phyloP scores from a whole-genome alignment of 1,140 invertebrate species.

The Eumeta japonica region DNA sequence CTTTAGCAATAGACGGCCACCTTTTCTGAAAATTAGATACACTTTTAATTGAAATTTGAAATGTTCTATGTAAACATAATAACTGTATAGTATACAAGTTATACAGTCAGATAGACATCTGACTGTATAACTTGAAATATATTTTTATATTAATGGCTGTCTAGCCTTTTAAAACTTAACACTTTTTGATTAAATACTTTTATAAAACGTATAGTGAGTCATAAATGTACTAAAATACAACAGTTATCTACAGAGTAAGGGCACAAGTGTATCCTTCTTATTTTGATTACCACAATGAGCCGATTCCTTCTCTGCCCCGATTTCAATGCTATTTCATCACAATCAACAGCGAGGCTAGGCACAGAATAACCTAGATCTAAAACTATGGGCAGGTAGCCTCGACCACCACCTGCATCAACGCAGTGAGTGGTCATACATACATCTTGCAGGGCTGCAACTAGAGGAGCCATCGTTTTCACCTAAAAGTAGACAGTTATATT shows the following conservation, averaged over 20 bases:
- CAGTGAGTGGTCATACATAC: slow-evolving; percentile 46
- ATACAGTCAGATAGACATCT: background rate
- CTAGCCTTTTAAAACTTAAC: background rate
- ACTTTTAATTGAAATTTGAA: slow-evolving; percentile 1
- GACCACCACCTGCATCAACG: slow-evolving; percentile 84
- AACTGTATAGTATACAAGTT: background rate
- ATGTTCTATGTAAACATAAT: slow-evolving; percentile 1
- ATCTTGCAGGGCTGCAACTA: slow-evolving; percentile 51
- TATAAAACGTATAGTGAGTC: background rate
- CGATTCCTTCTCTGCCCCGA: slow-evolving; percentile 25
- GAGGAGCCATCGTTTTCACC: slow-evolving; percentile 55
- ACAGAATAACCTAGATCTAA: slow-evolving; percentile 69
- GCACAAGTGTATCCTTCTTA: no score
- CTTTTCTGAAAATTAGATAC: slow-evolving; percentile 32
- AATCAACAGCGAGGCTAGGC: slow-evolving; percentile 78
- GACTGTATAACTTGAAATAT: background rate
- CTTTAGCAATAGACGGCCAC: slow-evolving; percentile 44
- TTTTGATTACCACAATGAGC: slow-evolving; percentile 53
- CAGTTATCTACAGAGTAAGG: background rate
- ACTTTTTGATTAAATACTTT: background rate
- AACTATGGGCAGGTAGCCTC: slow-evolving; percentile 77
- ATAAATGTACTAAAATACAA: background rate
- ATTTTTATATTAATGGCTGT: background rate
- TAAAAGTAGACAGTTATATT: slow-evolving; percentile 12
- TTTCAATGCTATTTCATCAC: slow-evolving; percentile 35